Evolutionary conservation across 92 coral and sea anemone species (phyloP), one percentile per base, ranked within the genome.

Genomic region (Ricordea florida): DNA sequence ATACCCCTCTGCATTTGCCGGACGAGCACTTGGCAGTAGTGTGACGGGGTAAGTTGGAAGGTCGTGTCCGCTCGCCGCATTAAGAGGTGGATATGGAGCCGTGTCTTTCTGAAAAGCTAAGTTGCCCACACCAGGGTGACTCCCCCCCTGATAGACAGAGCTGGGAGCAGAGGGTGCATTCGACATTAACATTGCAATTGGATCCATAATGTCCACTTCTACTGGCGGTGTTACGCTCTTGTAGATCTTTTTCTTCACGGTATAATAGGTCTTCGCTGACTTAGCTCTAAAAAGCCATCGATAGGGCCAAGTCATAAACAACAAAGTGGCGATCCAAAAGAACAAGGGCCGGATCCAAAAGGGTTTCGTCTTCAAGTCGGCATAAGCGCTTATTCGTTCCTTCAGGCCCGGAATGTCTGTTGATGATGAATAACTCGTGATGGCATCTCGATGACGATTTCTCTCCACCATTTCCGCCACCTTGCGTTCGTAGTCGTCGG

Each of bases 271-370:
- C 46, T 90, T 82, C 3, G 87, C 78, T 1, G 96, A 86, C 62
- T 61, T 90, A 1, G 96, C 92, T 45, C 92, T 78, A 76, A 90
- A 90, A 32, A 86, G 24, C 96, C 92, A 90, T 3, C 94, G 89
- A 57, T 80, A 89, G 31, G 92, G 96, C 96, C 96, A 86, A 6
- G 87, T 81, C 68, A 78, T 55, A 14, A 33, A 44, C 66, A 86
- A 38, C 22, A 86, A 35, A 0, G 96, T 82, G 10, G 96, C 92
- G 9, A 81, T 22, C 92, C 96, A 90, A 64, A 30, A 90, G 45
- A 75, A 86, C 23, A 56, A 29, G 2, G 57, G 61, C 13, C 78
- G 69, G 62, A 90, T 90, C 96, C 96, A 90, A 32, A 61, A 87
- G 0, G 88, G 88, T 52, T 60, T 79, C 9, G 43, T 41, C 1